Conservation (phyloP, 2,113 vertebrate species). For the Nycticebus coucang region DNA sequence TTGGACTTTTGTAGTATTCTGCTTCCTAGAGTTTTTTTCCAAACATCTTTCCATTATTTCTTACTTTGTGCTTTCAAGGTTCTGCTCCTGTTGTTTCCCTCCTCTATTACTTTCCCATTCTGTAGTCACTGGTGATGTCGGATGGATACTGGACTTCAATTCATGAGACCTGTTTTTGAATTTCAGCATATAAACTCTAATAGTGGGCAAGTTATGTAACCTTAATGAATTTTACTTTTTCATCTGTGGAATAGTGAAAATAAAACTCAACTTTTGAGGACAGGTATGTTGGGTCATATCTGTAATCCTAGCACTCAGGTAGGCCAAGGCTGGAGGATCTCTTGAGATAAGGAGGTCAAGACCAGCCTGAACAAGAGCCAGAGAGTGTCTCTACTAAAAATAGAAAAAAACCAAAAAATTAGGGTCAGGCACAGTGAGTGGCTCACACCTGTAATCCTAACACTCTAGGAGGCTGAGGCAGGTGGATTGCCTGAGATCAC, state of each 20-base stretch:
- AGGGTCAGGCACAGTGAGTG: no score
- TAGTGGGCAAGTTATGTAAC: not conserved
- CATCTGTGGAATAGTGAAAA: not conserved
- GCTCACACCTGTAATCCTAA: no score
- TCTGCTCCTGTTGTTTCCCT: not conserved
- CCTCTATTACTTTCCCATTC: not conserved
- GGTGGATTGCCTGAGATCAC: no score
- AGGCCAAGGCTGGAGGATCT: no score
- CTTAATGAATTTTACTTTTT: slow-evolving; percentile 28
- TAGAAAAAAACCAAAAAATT: no score
- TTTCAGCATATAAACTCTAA: not conserved
- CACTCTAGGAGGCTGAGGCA: no score
- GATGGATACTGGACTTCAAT: not conserved
- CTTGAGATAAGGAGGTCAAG: no score
- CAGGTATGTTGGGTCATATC: no score
- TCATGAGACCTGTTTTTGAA: not conserved
- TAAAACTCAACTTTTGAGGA: not conserved
- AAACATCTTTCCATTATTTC: not conserved
- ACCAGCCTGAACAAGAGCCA: no score
- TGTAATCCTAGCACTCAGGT: no score
- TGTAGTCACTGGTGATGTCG: not conserved
- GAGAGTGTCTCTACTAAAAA: no score
- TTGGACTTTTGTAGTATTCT: not conserved
- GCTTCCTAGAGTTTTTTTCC: not conserved
- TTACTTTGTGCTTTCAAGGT: not conserved